Percentiles rank a stretch among this genome's conserved stretches.
These are phyloP conservation scores for Poeciliopsis prolifica DNA, from an alignment of 2,113 vertebrate genomes.

Conservation along the genomic window DNA sequence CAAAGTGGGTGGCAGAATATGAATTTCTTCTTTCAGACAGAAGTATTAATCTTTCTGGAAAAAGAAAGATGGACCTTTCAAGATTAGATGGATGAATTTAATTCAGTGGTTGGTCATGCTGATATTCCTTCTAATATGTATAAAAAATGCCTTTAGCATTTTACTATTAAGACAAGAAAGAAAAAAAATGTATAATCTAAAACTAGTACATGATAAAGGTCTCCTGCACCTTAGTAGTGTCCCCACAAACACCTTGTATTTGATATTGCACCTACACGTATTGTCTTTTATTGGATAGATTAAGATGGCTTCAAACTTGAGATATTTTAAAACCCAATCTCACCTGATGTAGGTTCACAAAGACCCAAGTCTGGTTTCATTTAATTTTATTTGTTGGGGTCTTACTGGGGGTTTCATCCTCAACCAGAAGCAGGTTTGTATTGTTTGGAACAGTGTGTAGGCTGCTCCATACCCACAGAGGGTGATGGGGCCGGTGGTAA, in stretches of 20 bases:
- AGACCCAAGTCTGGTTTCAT: background rate
- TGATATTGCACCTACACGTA: background rate
- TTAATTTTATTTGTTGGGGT: background rate
- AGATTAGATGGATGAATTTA: conserved; percentile 69
- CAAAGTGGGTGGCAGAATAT: conserved; percentile 51
- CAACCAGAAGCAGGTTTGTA: no score
- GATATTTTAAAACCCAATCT: background rate
- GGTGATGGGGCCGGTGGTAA: no score
- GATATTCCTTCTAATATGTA: conserved; percentile 50
- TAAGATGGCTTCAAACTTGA: background rate
- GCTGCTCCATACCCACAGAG: no score
- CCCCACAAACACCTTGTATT: background rate
- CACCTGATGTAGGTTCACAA: background rate
- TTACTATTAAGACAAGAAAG: conserved; percentile 30
- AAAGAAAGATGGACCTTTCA: conserved; percentile 63
- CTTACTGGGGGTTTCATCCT: background rate
- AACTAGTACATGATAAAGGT: conserved; percentile 7
- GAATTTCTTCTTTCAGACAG: conserved; percentile 51
- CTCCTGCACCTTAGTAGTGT: background rate
- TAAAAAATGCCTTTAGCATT: conserved; percentile 21
- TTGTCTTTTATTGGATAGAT: background rate
- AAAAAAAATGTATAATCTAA: conserved; percentile 7
- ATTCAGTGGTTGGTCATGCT: conserved; percentile 63
- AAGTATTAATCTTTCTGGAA: conserved; percentile 60
- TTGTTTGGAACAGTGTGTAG: background rate